These are phyloP conservation scores for Reinhardtius hippoglossoides DNA, from an alignment of 2,113 vertebrate species.

Conservation along the genomic window DNA sequence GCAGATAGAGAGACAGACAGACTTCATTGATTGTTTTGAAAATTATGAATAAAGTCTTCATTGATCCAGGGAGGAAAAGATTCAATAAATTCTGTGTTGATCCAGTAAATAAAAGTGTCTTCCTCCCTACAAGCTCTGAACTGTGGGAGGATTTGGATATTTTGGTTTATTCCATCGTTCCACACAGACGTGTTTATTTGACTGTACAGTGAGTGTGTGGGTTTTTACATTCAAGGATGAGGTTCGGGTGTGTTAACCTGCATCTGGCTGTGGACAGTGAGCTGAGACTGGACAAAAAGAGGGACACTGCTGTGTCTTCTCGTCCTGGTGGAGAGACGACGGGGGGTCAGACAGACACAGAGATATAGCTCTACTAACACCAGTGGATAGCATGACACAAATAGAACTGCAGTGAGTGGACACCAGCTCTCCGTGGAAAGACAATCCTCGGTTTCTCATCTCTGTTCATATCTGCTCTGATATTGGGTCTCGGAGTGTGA, in stretches of 20 bases:
- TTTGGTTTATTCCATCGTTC: neutral
- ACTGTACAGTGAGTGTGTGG: neutral
- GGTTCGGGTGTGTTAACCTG: neutral
- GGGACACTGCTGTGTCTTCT: conserved; percentile 23
- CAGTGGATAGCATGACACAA: conserved; percentile 50
- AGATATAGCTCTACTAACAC: conserved; percentile 39
- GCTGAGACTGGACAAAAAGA: conserved; percentile 32
- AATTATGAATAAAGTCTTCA: too few species aligned
- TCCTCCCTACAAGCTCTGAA: neutral
- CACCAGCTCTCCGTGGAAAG: conserved; percentile 62
- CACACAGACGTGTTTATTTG: neutral
- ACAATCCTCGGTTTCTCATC: conserved; percentile 66
- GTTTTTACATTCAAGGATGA: neutral
- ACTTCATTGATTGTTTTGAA: too few species aligned
- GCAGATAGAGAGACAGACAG: too few species aligned
- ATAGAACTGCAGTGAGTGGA: conserved; percentile 53
- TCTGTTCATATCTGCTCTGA: conserved; percentile 71
- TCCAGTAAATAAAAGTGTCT: neutral
- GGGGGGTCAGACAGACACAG: conserved; percentile 20
- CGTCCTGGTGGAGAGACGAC: conserved; percentile 43
- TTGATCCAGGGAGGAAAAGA: neutral
- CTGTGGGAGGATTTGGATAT: neutral
- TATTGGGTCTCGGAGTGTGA: conserved; percentile 67
- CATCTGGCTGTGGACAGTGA: conserved; percentile 17
- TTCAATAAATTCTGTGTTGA: neutral